Evolutionary conservation across 2,888 invertebrate species (phyloP).

Genomic region (Acanthosepion lycidas): DNA sequence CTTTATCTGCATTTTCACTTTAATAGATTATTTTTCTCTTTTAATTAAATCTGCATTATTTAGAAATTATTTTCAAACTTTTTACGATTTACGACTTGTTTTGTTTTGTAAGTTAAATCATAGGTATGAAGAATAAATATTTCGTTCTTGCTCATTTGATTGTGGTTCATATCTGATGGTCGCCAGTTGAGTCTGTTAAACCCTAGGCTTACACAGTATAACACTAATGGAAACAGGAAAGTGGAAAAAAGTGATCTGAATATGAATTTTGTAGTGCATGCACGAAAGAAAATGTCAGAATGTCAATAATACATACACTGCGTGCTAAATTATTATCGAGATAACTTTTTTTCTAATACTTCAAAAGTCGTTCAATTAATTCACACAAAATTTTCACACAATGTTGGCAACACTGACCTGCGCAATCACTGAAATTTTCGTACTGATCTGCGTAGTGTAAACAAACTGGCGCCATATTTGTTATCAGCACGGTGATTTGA

Average conservation of each 20-base stretch:
- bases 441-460: no score
- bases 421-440: no score
- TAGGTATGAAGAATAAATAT: not conserved
- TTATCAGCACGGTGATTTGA: no score
- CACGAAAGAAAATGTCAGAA: not conserved
- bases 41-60: no score
- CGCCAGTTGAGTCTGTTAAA: not conserved
- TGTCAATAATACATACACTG: not conserved
- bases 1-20: no score
- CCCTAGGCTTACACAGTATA: not conserved
- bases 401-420: no score
- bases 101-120: not conserved
- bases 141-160: not conserved
- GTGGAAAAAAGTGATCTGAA: not conserved
- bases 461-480: no score
- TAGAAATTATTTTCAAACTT: not conserved
- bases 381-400: no score
- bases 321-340: no score
- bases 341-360: no score
- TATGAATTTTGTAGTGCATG: not conserved
- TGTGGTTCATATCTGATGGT: not conserved
- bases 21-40: no score
- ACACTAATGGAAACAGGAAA: not conserved
- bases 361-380: no score
- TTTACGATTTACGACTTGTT: not conserved